Conservation (phyloP, 2,113 vertebrate genomes). For the Osmerus eperlanus region DNA sequence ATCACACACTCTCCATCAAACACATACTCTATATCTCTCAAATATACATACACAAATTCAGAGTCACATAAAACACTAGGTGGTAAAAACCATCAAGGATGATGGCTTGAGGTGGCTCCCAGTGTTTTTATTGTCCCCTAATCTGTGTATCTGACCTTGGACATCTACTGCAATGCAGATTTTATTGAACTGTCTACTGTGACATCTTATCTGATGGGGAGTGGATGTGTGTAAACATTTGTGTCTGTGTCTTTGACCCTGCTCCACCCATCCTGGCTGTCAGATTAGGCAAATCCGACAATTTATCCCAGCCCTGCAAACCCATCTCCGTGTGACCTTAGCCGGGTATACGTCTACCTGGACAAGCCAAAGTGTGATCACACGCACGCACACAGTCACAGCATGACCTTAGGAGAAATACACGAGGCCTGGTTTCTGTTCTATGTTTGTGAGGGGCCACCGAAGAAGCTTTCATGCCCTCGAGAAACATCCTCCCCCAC, state of each 20-base stretch:
- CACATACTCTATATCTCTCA: no score
- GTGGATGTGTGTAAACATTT: constrained; percentile 10
- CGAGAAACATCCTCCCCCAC: no score
- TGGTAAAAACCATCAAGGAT: no score
- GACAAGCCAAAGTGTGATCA: neutral
- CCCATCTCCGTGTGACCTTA: constrained; percentile 36
- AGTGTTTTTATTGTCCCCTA: no score
- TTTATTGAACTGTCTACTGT: constrained; percentile 11
- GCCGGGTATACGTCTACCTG: constrained; percentile 10
- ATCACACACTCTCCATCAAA: no score
- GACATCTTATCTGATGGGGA: constrained; percentile 20
- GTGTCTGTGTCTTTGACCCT: constrained; percentile 40
- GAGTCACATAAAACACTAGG: no score
- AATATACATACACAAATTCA: no score
- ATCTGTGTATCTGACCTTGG: no score
- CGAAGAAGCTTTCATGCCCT: no score
- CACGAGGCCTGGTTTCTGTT: neutral
- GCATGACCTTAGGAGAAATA: constrained; percentile 2
- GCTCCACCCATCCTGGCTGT: constrained; percentile 28
- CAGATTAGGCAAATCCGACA: constrained; percentile 60
- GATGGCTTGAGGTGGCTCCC: no score
- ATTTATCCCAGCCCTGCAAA: constrained; percentile 46
- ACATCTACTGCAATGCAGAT: constrained; percentile 27
- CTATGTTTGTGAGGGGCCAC: no score
- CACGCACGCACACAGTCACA: constrained; percentile 22